Conservation (phyloP, 2,888 invertebrate species). For the Micropterix aruncella region DNA sequence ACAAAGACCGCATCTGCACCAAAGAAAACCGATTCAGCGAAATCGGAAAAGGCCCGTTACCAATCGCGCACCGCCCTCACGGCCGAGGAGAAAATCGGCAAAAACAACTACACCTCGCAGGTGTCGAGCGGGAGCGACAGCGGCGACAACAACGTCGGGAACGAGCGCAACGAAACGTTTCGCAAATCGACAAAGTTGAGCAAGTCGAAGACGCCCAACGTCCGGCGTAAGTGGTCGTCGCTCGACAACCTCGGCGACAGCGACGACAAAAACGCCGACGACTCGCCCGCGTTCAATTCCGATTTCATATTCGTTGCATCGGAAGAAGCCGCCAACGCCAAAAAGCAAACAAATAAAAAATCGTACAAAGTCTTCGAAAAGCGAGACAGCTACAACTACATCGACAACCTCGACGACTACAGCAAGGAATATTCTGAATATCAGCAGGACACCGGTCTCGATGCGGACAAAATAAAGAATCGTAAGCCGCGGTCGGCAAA, state of each 20-base stretch:
- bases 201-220: conserved; percentile 31
- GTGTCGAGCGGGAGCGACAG: conserved; percentile 35
- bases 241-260: conserved; percentile 37
- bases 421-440: conserved; percentile 3
- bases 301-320: conserved; percentile 32
- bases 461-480: conserved; percentile 7
- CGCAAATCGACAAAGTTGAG: conserved; percentile 26
- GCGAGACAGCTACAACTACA: conserved; percentile 20
- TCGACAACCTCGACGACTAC: conserved; percentile 13
- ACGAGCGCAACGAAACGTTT: conserved; percentile 28
- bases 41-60: conserved; percentile 5
- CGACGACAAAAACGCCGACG: conserved; percentile 21
- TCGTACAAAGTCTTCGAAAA: conserved; percentile 30
- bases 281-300: conserved; percentile 15
- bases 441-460: conserved; percentile 6
- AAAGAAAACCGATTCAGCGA: conserved; percentile 7
- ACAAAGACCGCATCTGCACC: conserved; percentile 5
- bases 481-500: conserved; percentile 6
- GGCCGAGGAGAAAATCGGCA: conserved; percentile 7
- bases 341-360: conserved; percentile 24
- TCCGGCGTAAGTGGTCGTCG: conserved; percentile 44
- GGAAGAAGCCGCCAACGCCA: conserved; percentile 28
- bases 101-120: conserved; percentile 8
- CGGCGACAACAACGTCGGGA: conserved; percentile 30
- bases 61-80: not conserved